Base-by-base conservation (phyloP, 2,113 vertebrate genomes). In the Pelecanus crispus region DNA sequence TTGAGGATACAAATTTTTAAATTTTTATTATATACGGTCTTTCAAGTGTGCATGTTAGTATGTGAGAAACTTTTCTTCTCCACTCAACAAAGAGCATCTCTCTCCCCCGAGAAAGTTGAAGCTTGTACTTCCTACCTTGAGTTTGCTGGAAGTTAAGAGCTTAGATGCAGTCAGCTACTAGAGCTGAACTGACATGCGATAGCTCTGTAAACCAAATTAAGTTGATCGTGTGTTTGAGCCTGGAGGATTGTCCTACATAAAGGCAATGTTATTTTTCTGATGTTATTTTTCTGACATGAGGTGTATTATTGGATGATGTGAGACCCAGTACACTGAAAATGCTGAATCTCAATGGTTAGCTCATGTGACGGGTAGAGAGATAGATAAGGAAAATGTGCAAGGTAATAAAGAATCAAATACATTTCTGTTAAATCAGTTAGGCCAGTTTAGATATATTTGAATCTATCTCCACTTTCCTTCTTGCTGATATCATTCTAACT, bases 91-190 rank as follows among this genome's bases (percentile, higher is more conserved):
- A 36, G 10, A 59, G 7, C 38, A 59, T 62, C 31, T 73, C 2
- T 72, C 5, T 56, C 45, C 36, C 34, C 28, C 8, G 8, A 4
- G 0, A 0, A 15, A 11, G 13, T 7, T 61, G 53, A 55, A 79
- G 34, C 14, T 66, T 52, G 5, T 7, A 28, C 7, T 40, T 94
- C 56, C 28, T 66, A 18, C 31, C 49, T 44, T 44, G 16, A 61
- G 7, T 47, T 81, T 67, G 7, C 25, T 86, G 71, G 52, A 82
- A 94, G 26, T 73, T 38, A 50, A 65, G 34, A 62, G 15, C 29
- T 86, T 49, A 42, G 55, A 34, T 18, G 10, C n/a, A 75, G 56
- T 31, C 55, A 61, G 49, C 45, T 58, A 12, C 45, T 14, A 49
- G 13, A 79, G 20, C 22, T 88, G 38, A 67, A 59, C 31, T 79